Base-by-base conservation (phyloP, 1,140 invertebrate genomes). In the Idris sp. region DNA sequence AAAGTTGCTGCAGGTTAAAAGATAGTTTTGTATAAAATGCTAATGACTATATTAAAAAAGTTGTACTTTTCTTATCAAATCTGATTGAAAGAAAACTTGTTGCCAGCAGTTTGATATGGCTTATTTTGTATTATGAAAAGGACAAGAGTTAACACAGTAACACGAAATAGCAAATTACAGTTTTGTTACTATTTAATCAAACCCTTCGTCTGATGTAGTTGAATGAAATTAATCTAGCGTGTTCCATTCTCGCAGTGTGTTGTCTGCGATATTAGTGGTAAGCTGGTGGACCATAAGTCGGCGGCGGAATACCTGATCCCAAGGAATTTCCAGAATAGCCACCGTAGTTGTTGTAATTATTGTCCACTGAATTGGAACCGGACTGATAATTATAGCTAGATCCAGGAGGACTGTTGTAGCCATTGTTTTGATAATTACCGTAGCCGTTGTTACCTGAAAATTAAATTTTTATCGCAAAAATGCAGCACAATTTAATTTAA, bases 271-370 rank as follows among this genome's bases (percentile, higher is more conserved):
- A 54, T 71, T 81, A 89, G 49, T 89, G 88, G 76, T 89, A 90
- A 25, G 78, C 78, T 14, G 89, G 86, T 4, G 89, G 87, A 53
- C 89, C 90, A 44, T 91, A 91, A 0, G 82, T 81, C 0, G 88
- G 79, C n/a, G 86, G 81, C 2, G 88, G 83, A 51, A 69, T 78
- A 59, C 54, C 58, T 19, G 77, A 83, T 15, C 75, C 76, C 40
- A 82, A 83, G 35, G 74, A 80, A 48, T 81, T 83, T n/a, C 82
- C 54, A 2, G 76, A 76, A 76, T 82, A 81, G 6, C 79, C 79
- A 16, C 82, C 84, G 35, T 82, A 83, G n/a, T n/a, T n/a, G 41
- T 79, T 82, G 64, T 88, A 88, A 76, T 82, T 82, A 56, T 84
- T 84, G 78, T 90, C 89, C 56, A 88, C 83, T 5, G 87, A 84